phyloP scores from a whole-genome alignment of 2,888 invertebrate species.

The Thymelicus sylvestris region DNA sequence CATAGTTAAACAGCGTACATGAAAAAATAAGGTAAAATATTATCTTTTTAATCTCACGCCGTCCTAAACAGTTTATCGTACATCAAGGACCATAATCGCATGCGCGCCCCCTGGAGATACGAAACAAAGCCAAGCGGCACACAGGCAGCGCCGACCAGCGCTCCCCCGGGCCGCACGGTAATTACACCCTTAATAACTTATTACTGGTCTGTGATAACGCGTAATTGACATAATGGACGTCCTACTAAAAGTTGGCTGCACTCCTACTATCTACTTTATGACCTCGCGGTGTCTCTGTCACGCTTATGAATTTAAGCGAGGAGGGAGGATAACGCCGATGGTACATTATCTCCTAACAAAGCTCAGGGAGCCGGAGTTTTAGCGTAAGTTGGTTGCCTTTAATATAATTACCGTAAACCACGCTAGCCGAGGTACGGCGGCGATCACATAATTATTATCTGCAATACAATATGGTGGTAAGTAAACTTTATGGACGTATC shows the following conservation, averaged over 20 bases:
- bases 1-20: too few species aligned
- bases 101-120: conserved; percentile 22
- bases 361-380: conserved; percentile 10
- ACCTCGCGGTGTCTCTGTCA: conserved; percentile 10
- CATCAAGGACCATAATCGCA: conserved; percentile 42
- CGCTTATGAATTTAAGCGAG: conserved; percentile 5
- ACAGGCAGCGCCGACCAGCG: conserved; percentile 28
- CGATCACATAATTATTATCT: not conserved
- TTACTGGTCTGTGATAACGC: conserved; percentile 43
- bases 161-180: conserved; percentile 40
- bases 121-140: conserved; percentile 17
- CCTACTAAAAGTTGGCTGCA: conserved; percentile 40
- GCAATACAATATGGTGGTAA: not conserved
- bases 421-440: not conserved
- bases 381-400: conserved; percentile 1
- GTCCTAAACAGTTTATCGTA: conserved; percentile 17
- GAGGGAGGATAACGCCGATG: not conserved
- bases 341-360: conserved; percentile 8
- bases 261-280: conserved; percentile 18
- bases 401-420: conserved; percentile 7
- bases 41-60: conserved; percentile 4
- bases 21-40: not conserved
- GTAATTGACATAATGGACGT: conserved; percentile 44
- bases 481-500: not conserved
- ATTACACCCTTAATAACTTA: conserved; percentile 47